phyloP scores from a whole-genome alignment of 2,113 vertebrate species.

The Plecotus auritus region DNA sequence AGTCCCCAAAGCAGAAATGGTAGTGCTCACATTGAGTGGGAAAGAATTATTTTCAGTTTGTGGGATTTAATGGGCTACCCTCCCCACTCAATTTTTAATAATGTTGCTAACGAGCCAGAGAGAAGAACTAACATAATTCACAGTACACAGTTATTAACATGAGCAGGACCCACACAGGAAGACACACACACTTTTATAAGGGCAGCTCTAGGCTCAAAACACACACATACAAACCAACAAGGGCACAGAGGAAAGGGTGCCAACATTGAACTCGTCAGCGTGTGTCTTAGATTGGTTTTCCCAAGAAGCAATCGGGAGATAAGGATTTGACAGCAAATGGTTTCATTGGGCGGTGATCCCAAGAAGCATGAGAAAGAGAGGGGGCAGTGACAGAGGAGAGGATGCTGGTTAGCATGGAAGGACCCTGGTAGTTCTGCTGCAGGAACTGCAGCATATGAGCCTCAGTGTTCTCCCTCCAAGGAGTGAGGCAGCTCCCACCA shows the following conservation, averaged over 20 bases:
- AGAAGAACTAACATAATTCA: neutral
- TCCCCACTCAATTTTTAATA: neutral
- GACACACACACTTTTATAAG: neutral
- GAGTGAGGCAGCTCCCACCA: neutral
- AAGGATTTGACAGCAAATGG: neutral
- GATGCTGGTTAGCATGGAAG: neutral
- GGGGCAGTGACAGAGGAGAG: neutral
- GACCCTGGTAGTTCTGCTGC: neutral
- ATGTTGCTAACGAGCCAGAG: neutral
- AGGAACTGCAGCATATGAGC: accelerated
- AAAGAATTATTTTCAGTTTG: neutral
- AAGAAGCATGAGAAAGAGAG: neutral
- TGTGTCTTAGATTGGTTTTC: neutral
- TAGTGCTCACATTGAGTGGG: neutral
- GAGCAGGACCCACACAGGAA: neutral
- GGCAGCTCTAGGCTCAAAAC: neutral
- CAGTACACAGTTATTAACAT: neutral
- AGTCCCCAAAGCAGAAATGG: neutral
- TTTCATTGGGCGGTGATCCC: neutral
- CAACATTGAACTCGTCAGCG: too few species aligned
- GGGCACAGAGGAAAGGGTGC: neutral
- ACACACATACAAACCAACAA: neutral
- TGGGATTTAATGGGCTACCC: neutral
- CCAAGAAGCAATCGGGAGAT: neutral
- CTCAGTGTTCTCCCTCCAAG: neutral